Base-by-base conservation (phyloP, 2,797 vertebrate genomes). In the Gadopsis bispinosus region DNA sequence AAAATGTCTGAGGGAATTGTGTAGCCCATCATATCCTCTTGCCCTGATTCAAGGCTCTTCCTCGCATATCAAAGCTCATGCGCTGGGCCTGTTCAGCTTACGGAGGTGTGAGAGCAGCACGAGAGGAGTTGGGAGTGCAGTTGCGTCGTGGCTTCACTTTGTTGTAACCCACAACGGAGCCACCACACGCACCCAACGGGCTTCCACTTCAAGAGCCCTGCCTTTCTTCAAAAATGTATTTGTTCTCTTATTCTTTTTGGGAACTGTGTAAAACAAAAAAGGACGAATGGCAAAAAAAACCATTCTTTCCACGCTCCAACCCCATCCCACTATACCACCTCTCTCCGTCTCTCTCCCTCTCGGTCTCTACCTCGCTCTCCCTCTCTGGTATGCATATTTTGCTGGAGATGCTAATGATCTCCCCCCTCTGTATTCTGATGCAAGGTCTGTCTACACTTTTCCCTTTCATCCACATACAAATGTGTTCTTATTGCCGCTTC, bases 401-500 rank as follows among this genome's bases (percentile, higher is more conserved):
- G 84, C 93, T 77, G 83, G 81, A 90, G 93, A 95, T 95, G 94
- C 92, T 96, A 95, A 96, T 95, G 92, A 95, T 88, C 87, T 84
- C 92, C 90, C 91, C 91, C 91, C 87, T 86, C 92, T 90, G 86
- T 92, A 93, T 95, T 95, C 94, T 95, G 95, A 95, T 95, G 95
- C 94, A 95, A 95, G 94, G 94, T 95, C 94, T 94, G 93, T 95
- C 94, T 95, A 92, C 90, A 90, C 90, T 91, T 93, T 92, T 94
- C 91, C 86, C 94, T 95, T 95, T 95, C 95, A 95, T 95, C 95
- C 94, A 89, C 90, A 93, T 95, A 95, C 95, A 95, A 95, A 96
- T 96, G 95, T 95, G 93, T 94, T 95, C 94, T 95, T 95, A 95
- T 94, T 95, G 93, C 95, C 90, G 94, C 94, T 94, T 94, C 89